A percentile compares a stretch with the other conserved stretches of the same genome.
These are phyloP conservation scores for Drosophila ambigua DNA, from an alignment of 1,140 invertebrate genomes.

Conservation along the genomic window DNA sequence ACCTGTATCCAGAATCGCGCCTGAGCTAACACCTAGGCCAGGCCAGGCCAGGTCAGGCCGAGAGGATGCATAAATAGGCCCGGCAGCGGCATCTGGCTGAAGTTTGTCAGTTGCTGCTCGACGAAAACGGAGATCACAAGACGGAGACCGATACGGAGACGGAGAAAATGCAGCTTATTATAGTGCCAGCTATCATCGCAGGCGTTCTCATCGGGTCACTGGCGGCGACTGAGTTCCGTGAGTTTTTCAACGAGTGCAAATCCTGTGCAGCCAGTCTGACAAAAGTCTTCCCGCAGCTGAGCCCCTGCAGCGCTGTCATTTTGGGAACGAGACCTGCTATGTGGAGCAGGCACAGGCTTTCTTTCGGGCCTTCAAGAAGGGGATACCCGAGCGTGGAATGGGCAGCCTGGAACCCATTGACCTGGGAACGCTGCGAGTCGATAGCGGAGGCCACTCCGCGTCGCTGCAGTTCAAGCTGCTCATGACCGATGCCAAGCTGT, in stretches of 20 bases:
- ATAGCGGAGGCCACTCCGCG: slow-evolving; percentile 32
- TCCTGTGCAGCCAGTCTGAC: too few species aligned
- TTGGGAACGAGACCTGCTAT: slow-evolving; percentile 50
- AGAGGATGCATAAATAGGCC: slow-evolving; percentile 42
- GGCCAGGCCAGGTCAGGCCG: too few species aligned
- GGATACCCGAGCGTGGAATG: slow-evolving; percentile 36
- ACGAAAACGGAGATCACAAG: not conserved
- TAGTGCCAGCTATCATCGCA: not conserved
- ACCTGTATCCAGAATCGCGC: slow-evolving; percentile 11
- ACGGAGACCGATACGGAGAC: slow-evolving; percentile 5
- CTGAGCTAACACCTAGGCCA: slow-evolving; percentile 14
- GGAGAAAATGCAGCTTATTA: slow-evolving; percentile 17
- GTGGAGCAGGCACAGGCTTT: slow-evolving; percentile 38
- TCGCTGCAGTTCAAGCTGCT: slow-evolving; percentile 54
- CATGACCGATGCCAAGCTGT: slow-evolving; percentile 37
- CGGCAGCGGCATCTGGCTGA: not conserved
- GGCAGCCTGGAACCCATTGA: slow-evolving; percentile 33
- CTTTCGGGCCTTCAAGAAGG: slow-evolving; percentile 30
- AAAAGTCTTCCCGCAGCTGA: slow-evolving; percentile 20
- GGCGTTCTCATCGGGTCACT: slow-evolving; percentile 4
- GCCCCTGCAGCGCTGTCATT: slow-evolving; percentile 38
- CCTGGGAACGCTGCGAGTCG: slow-evolving; percentile 34
- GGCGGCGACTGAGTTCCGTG: slow-evolving; percentile 19
- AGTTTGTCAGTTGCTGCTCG: slow-evolving; percentile 21
- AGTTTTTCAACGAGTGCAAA: slow-evolving; percentile 2